Evolutionary conservation across 2,888 invertebrate species (phyloP).

Genomic region (Erebia ligea): DNA sequence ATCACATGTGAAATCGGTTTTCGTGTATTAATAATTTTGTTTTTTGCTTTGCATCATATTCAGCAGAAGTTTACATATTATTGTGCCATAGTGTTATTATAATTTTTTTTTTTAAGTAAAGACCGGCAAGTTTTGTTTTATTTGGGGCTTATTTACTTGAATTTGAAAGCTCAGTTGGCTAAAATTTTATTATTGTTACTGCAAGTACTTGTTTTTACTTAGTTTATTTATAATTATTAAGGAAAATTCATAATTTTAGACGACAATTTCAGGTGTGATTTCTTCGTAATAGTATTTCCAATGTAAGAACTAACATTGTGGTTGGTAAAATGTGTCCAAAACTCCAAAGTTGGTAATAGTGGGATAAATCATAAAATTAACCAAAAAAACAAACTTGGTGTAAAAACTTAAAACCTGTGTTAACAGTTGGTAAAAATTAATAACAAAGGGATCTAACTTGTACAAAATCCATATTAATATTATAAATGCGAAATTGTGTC

Average conservation of each 20-base stretch:
- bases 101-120: background rate
- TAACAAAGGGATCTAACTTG: background rate
- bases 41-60: conserved; percentile 23
- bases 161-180: background rate
- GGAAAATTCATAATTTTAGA: background rate
- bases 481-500: too few species aligned
- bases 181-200: background rate
- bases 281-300: conserved; percentile 40
- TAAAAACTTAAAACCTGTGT: background rate
- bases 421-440: background rate
- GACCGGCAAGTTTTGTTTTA: conserved; percentile 1
- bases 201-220: background rate
- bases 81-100: background rate
- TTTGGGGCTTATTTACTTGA: conserved; percentile 12
- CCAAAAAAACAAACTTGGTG: background rate
- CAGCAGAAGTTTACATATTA: background rate
- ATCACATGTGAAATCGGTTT: conserved; percentile 52
- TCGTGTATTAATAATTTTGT: conserved; percentile 2
- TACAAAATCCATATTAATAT: conserved; percentile 1
- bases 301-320: conserved; percentile 63
- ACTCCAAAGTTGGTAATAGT: conserved; percentile 20
- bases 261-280: conserved; percentile 54
- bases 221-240: background rate
- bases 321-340: conserved; percentile 41
- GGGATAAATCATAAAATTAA: conserved; percentile 3